Conservation (phyloP, 1,140 invertebrate species). For the fruit fly (Drosophila melanogaster) region Release_6_plus_ISO1_MT NT_033777.3:18995501-18996000, state of each 20-base stretch:
- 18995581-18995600: conserved; percentile 48
- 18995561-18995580: conserved; percentile 60
- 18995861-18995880: too few species aligned
- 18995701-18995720: conserved; percentile 58
- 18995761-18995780: conserved; percentile 67
- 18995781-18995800: conserved; percentile 19
- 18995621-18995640: conserved; percentile 56
- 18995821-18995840: too few species aligned
- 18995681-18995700: too few species aligned
- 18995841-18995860: too few species aligned
- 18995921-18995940: background rate
- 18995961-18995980: conserved; percentile 20
- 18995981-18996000: conserved; percentile 16
- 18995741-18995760: conserved; percentile 68
- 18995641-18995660: background rate
- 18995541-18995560: conserved; percentile 68
- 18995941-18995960: conserved; percentile 1
- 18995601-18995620: conserved; percentile 44
- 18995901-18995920: background rate
- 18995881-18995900: too few species aligned
- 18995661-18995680: background rate
- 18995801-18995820: background rate
- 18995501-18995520: conserved; percentile 53
- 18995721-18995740: conserved; percentile 43
- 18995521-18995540: conserved; percentile 54